These are phyloP conservation scores for Oenanthe melanoleuca DNA, from an alignment of 2,113 vertebrate species.

Conservation along the genomic window DNA sequence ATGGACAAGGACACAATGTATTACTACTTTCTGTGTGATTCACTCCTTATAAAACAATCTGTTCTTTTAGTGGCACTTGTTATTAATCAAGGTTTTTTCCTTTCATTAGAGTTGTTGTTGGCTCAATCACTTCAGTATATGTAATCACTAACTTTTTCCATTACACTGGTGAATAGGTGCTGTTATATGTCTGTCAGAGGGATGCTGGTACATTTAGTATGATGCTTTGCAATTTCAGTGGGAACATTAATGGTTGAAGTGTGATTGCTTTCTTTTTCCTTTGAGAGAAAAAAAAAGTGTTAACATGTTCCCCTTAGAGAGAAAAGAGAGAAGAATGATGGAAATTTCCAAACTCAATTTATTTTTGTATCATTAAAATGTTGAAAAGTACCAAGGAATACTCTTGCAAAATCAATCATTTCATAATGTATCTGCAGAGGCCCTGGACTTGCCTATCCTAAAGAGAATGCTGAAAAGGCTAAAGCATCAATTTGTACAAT, in stretches of 20 bases:
- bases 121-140: conserved; percentile 58
- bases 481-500: neutral
- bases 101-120: conserved; percentile 38
- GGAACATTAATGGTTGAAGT: conserved; percentile 47
- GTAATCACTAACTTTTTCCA: conserved; percentile 54
- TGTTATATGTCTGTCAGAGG: conserved; percentile 42
- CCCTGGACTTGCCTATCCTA: neutral
- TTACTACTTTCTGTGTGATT: conserved; percentile 28
- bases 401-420: conserved; percentile 37
- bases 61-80: conserved; percentile 33
- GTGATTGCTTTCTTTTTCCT: conserved; percentile 12
- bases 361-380: conserved; percentile 16
- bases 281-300: neutral
- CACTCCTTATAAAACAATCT: conserved; percentile 49
- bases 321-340: conserved; percentile 15
- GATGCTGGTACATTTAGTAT: conserved; percentile 18
- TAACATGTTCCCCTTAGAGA: neutral
- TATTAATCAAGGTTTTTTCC: conserved; percentile 66
- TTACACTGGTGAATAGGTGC: conserved; percentile 46
- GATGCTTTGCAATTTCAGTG: conserved; percentile 44
- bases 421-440: conserved; percentile 40
- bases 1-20: neutral
- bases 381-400: conserved; percentile 6
- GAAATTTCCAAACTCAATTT: conserved; percentile 44
- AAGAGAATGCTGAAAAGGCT: conserved; percentile 30